A percentile compares a stretch with the other conserved stretches of the same genome.
Evolutionary conservation across 1,140 invertebrate genomes (phyloP).

Genomic region (Hydropsyche tenuis): DNA sequence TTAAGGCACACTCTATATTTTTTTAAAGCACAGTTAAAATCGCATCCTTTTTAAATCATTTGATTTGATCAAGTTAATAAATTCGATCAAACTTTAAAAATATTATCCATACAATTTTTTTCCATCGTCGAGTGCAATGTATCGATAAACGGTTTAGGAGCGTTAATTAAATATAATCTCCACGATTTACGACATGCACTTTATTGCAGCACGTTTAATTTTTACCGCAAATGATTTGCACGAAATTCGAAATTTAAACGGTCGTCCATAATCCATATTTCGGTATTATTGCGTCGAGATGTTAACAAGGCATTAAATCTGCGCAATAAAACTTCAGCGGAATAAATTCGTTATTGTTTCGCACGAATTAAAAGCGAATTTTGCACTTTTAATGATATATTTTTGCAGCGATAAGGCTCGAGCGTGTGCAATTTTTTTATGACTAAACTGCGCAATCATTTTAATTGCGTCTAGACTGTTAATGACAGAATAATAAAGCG

Average conservation of each 20-base stretch:
- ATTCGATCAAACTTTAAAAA: no score
- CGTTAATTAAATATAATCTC: slow-evolving; percentile 1
- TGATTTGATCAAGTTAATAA: no score
- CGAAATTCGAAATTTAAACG: no score
- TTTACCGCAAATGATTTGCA: no score
- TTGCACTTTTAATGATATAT: not conserved
- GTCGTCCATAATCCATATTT: no score
- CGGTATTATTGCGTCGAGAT: no score
- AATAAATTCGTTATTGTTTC: no score
- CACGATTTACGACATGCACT: not conserved
- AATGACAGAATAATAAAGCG: slow-evolving; percentile 5
- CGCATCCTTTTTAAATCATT: no score
- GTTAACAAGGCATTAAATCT: no score
- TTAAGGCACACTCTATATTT: no score
- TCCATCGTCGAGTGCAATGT: not conserved
- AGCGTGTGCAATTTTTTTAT: not conserved
- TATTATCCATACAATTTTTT: not conserved
- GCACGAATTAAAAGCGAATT: not conserved
- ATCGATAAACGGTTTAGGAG: not conserved
- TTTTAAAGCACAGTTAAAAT: no score
- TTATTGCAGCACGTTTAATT: not conserved
- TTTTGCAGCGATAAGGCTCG: not conserved
- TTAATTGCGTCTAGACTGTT: slow-evolving; percentile 10
- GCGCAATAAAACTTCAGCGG: no score
- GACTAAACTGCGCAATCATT: not conserved